These are phyloP conservation scores for Stenolophus ochropezus DNA, from an alignment of 2,888 invertebrate species.

Conservation along the genomic window DNA sequence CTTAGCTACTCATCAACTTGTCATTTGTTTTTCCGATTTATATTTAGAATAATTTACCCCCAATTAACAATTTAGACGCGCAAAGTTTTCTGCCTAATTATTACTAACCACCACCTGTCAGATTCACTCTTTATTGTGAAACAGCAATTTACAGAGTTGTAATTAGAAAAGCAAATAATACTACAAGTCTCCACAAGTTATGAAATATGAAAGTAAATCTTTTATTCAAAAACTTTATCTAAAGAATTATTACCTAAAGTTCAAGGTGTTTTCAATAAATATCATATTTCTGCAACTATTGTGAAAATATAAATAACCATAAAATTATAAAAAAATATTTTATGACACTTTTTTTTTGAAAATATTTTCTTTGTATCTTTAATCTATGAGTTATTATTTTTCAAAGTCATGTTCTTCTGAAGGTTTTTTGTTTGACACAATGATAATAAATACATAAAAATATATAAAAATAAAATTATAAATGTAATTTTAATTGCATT, in stretches of 20 bases:
- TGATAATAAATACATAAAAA: not conserved
- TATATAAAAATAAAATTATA: not conserved
- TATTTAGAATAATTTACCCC: not conserved
- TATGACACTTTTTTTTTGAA: not conserved
- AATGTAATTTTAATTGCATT: not conserved
- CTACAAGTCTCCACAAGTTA: not conserved
- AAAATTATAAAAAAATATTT: not conserved
- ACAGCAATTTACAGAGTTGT: not conserved
- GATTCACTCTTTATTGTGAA: not conserved
- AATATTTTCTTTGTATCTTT: not conserved
- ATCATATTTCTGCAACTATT: not conserved
- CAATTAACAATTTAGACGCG: not conserved
- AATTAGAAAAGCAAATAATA: constrained; percentile 12
- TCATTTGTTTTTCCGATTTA: not conserved
- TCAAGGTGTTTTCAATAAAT: constrained; percentile 8
- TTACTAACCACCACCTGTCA: not conserved
- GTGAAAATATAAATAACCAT: not conserved
- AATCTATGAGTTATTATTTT: not conserved
- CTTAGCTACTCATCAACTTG: not conserved
- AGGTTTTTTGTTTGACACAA: not conserved
- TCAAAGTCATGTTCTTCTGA: not conserved
- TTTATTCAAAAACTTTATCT: not conserved
- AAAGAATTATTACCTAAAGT: constrained; percentile 5
- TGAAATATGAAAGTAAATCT: constrained; percentile 38
- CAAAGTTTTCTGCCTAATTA: not conserved